Base-by-base conservation (phyloP, 2,888 invertebrate species). In the Bembecia ichneumoniformis region DNA sequence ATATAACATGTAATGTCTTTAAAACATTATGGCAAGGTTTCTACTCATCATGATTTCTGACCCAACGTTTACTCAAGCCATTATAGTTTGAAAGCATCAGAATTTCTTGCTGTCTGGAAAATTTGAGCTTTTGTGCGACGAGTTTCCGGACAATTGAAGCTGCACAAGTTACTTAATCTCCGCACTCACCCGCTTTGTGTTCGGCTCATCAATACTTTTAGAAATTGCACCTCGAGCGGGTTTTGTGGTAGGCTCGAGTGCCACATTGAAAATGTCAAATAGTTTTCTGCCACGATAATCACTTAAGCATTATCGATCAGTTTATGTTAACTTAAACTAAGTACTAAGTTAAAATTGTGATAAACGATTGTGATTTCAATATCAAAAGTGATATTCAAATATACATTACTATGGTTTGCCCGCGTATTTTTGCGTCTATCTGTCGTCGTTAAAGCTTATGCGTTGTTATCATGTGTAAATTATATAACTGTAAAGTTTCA, bases 151-250 rank as follows among this genome's bases (percentile, higher is more conserved):
- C 69, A 69, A 58, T 63, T 50, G 77, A 79, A 80, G 72, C 73
- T 75, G 59, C 64, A 63, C 70, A 79, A 81, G 77, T 81, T 74
- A 74, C 72, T 77, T 80, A 79, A 81, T 82, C 75, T 76, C 70
- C 64, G 66, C 67, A 65, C 28, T 66, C 69, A 51, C 56, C 68
- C 68, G 68, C 69, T 77, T 77, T 77, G 71, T 77, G 74, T 69
- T 70, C 58, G 54, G 68, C 68, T 73, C 74, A 73, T 78, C 79
- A 79, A 75, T 82, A 80, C 74, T 80, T 77, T 76, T 50, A 66
- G 68, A 72, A 71, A 76, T 70, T 69, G 68, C 69, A 73, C 62
- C 64, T 65, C 63, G 54, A 68, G 64, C 62, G 57, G 58, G 13
- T 40, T 40, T 14, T 40, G 40, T 11, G 40, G 40, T 7, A n/a